Conservation (phyloP, 1,140 invertebrate species). For the Pomacea maculata region DNA sequence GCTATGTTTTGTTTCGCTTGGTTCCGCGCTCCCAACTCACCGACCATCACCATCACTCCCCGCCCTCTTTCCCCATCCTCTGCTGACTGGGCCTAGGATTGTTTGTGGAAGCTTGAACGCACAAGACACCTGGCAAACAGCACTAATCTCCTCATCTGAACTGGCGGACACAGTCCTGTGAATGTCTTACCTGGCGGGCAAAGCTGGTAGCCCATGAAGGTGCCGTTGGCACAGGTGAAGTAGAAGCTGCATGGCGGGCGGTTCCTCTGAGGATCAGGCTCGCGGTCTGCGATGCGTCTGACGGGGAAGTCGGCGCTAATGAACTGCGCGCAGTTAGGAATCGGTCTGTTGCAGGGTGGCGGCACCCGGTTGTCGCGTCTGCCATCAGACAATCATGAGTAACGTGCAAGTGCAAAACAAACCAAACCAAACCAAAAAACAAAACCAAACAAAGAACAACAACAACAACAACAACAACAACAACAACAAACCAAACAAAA, state of each 20-base stretch:
- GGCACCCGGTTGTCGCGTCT: background rate
- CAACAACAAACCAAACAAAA: no score
- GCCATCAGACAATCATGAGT: background rate
- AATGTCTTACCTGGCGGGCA: constrained; percentile 18
- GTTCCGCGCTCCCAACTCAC: no score
- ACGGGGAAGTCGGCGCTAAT: constrained; percentile 4
- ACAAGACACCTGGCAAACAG: background rate
- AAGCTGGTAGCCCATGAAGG: constrained; percentile 27
- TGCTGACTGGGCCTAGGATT: background rate
- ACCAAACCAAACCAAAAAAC: no score
- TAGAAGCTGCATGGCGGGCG: constrained; percentile 28
- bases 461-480: no score
- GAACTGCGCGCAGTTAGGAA: constrained; percentile 14
- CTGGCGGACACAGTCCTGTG: background rate
- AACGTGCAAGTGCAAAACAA: no score
- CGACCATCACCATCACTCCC: no score
- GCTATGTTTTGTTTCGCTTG: no score
- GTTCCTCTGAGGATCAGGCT: constrained; percentile 10
- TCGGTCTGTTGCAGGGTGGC: constrained; percentile 19
- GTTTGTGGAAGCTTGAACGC: background rate
- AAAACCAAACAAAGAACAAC: no score
- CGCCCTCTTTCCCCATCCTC: no score
- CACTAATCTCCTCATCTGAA: background rate
- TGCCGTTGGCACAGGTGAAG: constrained; percentile 30
- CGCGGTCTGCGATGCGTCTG: constrained; percentile 23